A percentile compares a stretch with the other conserved stretches of the same genome.
These are phyloP conservation scores for Xestoiulus laeticollis DNA, from an alignment of 2,888 invertebrate species.

Conservation along the genomic window DNA sequence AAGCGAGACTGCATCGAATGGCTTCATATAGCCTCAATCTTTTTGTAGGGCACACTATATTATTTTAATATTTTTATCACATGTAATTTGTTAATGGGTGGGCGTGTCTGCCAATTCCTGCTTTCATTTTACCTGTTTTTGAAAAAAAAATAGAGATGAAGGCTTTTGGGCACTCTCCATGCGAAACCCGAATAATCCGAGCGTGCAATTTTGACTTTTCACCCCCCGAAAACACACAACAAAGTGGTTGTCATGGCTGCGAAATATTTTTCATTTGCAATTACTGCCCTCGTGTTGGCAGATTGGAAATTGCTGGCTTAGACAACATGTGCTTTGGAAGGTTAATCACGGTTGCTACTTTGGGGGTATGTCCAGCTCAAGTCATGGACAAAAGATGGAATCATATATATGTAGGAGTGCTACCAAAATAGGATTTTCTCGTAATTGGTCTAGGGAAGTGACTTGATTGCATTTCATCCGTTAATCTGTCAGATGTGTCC, in stretches of 20 bases:
- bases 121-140: conserved; percentile 1
- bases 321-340: not conserved
- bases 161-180: not conserved
- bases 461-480: not conserved
- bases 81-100: conserved; percentile 31
- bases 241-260: conserved; percentile 39
- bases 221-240: conserved; percentile 21
- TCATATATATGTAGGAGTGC: not conserved
- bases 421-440: not conserved
- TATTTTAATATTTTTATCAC: not conserved
- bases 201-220: conserved; percentile 10
- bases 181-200: not conserved
- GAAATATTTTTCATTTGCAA: not conserved
- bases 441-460: not conserved
- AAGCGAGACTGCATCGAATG: not conserved
- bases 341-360: conserved; percentile 1
- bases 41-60: not conserved
- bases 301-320: conserved; percentile 43
- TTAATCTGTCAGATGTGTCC: not conserved
- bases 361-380: not conserved
- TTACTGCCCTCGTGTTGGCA: not conserved
- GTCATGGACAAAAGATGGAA: not conserved
- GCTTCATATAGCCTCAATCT: not conserved
- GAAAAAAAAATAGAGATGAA: not conserved
- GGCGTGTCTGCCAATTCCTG: not conserved